A percentile compares a stretch with the other conserved stretches of the same genome.
Evolutionary conservation across 2,888 invertebrate genomes (phyloP).

Genomic region (Drosophila subsilvestris): DNA sequence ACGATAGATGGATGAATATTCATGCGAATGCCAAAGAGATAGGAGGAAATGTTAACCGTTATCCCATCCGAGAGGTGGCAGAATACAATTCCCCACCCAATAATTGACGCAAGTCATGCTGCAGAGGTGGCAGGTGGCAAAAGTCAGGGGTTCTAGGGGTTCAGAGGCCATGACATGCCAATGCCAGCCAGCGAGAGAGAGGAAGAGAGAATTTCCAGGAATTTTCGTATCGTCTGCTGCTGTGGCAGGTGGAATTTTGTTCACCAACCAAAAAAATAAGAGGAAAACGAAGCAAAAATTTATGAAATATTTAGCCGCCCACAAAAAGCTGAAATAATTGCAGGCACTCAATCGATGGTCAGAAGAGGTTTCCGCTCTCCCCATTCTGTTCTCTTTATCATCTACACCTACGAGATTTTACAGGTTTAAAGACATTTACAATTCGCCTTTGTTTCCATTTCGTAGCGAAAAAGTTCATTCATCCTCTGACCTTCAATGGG

Average conservation of each 20-base stretch:
- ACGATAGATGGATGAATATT: conserved; percentile 32
- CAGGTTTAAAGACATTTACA: conserved; percentile 9
- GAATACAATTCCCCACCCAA: conserved; percentile 21
- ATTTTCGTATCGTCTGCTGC: conserved; percentile 28
- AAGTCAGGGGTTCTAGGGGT: not conserved
- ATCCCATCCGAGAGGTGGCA: conserved; percentile 1
- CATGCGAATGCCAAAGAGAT: not conserved
- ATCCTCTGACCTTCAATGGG: conserved; percentile 19
- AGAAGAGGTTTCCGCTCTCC: too few relatives aligned
- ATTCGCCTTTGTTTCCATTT: conserved; percentile 28
- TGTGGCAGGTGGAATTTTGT: conserved; percentile 33
- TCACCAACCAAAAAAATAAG: not conserved
- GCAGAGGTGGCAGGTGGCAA: conserved; percentile 9
- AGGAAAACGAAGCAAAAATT: conserved; percentile 14
- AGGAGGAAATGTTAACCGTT: conserved; percentile 39
- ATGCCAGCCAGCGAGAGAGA: not conserved
- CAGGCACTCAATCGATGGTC: not conserved
- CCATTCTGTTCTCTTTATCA: not conserved
- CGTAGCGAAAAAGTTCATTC: conserved; percentile 9
- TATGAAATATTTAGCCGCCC: conserved; percentile 13
- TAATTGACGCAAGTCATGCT: conserved; percentile 69
- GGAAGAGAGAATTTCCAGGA: not conserved
- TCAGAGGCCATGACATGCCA: conserved; percentile 22
- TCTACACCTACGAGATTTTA: not conserved
- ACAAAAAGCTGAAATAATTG: not conserved